Conservation (phyloP, 23 tunicate genomes). For the Ciona savignyi region DNA sequence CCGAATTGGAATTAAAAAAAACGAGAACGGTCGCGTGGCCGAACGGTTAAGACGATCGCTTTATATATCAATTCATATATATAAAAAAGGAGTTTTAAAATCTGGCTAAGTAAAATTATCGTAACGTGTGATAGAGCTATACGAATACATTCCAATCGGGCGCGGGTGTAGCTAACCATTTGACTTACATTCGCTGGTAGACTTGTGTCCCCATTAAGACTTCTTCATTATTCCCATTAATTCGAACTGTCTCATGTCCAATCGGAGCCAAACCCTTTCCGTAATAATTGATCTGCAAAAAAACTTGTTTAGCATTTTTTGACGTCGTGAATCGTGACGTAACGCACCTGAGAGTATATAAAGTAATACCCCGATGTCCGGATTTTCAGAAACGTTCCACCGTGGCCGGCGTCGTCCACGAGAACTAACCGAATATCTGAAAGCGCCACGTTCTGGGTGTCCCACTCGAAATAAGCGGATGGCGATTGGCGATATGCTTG, state of each 20-base stretch:
- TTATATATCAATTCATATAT: no score
- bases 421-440: neutral
- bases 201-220: constrained; percentile 10
- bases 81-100: no score
- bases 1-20: no score
- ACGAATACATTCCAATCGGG: no score
- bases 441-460: neutral
- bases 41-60: no score
- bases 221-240: neutral
- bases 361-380: constrained; percentile 18
- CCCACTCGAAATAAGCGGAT: neutral
- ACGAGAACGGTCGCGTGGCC: no score
- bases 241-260: constrained; percentile 31
- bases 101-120: no score
- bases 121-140: no score
- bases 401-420: neutral
- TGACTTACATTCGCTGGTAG: constrained; percentile 33
- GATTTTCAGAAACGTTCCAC: constrained; percentile 22
- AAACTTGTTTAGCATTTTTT: neutral
- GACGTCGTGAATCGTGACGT: no score
- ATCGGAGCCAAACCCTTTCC: constrained; percentile 13
- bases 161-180: neutral
- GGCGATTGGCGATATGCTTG: no score
- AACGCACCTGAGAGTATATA: constrained; percentile 31
- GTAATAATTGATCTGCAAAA: constrained; percentile 20